Base-by-base conservation (phyloP, 2,113 vertebrate species). In the Martes martes region DNA sequence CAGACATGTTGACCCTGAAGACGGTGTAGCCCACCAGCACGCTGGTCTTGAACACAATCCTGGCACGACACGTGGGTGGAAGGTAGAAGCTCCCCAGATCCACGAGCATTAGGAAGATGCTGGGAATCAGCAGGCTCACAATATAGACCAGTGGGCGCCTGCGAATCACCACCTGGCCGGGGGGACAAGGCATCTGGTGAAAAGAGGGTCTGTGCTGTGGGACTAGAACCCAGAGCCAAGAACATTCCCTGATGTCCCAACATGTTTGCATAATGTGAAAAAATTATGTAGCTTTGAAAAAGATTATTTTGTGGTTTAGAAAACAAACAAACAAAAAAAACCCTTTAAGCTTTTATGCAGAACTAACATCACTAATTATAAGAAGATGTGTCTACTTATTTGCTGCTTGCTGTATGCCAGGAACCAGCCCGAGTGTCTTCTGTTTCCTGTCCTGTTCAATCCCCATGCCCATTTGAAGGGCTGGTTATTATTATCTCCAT, bases 1-100 rank as follows among this genome's bases (percentile, higher is more conserved):
- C 99, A 1, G 97, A 98, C 97, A 99, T 98, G 98, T 99, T 99
- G 98, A 99, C 99, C 73, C 98, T 98, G 98, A 99, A 99, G 80
- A 99, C 98, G 0, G 99, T 99, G 97, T 99, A 99, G n/a, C 99
- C 99, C 94, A 99, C 98, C 95, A 99, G 98, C 81, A 99, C 99
- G 45, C 98, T 99, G 97, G 98, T 99, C 98, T 99, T 99, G 88
- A 99, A 99, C 88, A 98, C 98, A 24, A 99, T 99, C 73, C 99
- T 98, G 0, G 99, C 98, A 0, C 98, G 98, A 73, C 99, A 99
- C 98, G 99, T 98, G 33, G 98, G 98, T 0, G 99, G 99, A 63
- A 99, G 97, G 90, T 99, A 99, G 98, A 99, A 99, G 93, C 99
- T 99, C 73, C 98, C 99, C 88, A 99, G 98, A 52, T 99, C 99